Percentiles rank a stretch among this genome's conserved stretches.
Evolutionary conservation across 1,140 invertebrate genomes (phyloP).

Genomic region (Drosophila pachea): DNA sequence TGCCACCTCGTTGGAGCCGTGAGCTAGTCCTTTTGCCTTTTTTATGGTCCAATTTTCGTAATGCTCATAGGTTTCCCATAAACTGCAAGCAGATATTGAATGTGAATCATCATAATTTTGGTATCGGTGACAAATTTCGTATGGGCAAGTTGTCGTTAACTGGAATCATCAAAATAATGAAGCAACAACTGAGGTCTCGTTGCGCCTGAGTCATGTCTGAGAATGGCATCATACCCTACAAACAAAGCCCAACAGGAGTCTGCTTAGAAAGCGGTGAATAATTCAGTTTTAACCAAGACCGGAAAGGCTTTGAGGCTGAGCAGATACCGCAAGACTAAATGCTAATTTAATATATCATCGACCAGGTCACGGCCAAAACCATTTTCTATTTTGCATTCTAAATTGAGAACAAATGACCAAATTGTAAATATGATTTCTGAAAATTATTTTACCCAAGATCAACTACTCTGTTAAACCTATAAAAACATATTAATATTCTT

Average conservation of each 20-base stretch:
- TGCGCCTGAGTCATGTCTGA: slow-evolving; percentile 44
- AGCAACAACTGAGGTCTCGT: slow-evolving; percentile 18
- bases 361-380: too few species aligned
- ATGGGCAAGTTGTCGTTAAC: not conserved
- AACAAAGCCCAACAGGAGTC: slow-evolving; percentile 5
- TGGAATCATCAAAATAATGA: slow-evolving; percentile 20
- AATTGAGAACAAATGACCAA: too few species aligned
- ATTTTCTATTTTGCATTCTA: too few species aligned
- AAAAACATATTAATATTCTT: too few species aligned
- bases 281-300: not conserved
- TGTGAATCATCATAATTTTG: slow-evolving; percentile 18
- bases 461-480: too few species aligned
- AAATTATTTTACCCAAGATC: too few species aligned
- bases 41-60: slow-evolving; percentile 33
- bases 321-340: too few species aligned
- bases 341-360: too few species aligned
- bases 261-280: not conserved
- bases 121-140: slow-evolving; percentile 5
- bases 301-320: too few species aligned
- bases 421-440: too few species aligned
- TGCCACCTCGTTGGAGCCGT: slow-evolving; percentile 40
- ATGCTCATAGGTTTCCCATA: not conserved
- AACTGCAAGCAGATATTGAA: slow-evolving; percentile 15
- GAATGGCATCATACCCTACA: slow-evolving; percentile 7
- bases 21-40: slow-evolving; percentile 35